phyloP scores from a whole-genome alignment of 1,140 invertebrate species.

The Tyrophagus putrescentiae region DNA sequence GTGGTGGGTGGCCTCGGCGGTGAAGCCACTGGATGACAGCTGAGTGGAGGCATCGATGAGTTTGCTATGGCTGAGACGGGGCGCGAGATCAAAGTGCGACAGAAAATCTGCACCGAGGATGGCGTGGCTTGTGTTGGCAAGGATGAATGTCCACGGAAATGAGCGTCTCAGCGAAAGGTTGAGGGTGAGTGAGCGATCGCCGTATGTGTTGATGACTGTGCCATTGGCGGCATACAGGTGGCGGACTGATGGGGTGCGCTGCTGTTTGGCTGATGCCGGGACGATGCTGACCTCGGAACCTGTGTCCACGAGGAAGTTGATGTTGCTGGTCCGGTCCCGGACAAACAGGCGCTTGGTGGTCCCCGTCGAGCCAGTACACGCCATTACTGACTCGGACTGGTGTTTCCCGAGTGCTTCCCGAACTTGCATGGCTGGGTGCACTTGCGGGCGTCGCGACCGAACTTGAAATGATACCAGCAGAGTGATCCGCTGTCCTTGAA shows the following conservation, averaged over 20 bases:
- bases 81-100: not conserved
- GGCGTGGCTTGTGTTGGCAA: not conserved
- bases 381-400: not conserved
- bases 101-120: constrained; percentile 24
- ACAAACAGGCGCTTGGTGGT: constrained; percentile 21
- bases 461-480: constrained; percentile 22
- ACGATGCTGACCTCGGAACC: constrained; percentile 17
- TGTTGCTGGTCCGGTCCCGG: not conserved
- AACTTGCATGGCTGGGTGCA: not conserved
- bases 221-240: constrained; percentile 18
- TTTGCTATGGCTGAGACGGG: not conserved
- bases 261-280: not conserved
- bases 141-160: constrained; percentile 12
- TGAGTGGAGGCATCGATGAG: constrained; percentile 16
- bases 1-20: not conserved
- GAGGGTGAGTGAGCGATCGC: not conserved
- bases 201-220: constrained; percentile 14
- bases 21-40: not conserved
- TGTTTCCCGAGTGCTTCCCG: not conserved
- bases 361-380: not conserved
- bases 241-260: not conserved
- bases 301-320: constrained; percentile 20
- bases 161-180: constrained; percentile 6
- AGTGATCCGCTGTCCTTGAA: too few species aligned
- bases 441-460: constrained; percentile 18